Base-by-base conservation (phyloP, 2,113 vertebrate species). In the Dascyllus trimaculatus region DNA sequence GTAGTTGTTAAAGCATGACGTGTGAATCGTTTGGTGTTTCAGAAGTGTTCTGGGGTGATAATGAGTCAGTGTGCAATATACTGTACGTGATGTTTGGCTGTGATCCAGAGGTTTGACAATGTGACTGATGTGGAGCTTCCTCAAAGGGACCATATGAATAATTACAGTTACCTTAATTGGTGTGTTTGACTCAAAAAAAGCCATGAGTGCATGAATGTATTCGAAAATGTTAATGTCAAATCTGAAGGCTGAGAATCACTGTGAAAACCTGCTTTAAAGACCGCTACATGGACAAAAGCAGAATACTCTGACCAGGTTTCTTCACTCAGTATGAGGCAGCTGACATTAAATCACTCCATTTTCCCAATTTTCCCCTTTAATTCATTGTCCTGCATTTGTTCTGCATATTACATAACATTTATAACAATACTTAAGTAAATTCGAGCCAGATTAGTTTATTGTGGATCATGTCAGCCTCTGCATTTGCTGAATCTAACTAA, bases 171-270 rank as follows among this genome's bases (percentile, higher is more conserved):
- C 11, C 32, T 66, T 66, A 6, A 38, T 56, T 25, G 25, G 8
- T 43, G 57, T 61, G 17, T 61, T 13, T 43, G 8, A 60, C 9
- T 43, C 13, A 13, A 29, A 35, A n/a, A 21, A 63, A 5, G 59
- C 43, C 24, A 35, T 51, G 68, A 22, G 54, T 71, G 54, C 61
- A 71, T 29, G 73, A 56, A 77, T 71, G 67, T 71, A 54, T 77
- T 71, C 66, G 2, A 38, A 52, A 56, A 48, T 35, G 52, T 17
- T 56, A n/a, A n/a, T 26, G 10, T 22, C 4, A 49, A 22, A 22
- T 53, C 21, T 24, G 9, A 53, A 53, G 17, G 17, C 48, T 51
- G 48, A 21, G 52, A 54, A 53, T 53, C 52, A 24, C 52, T 53
- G 21, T 53, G 21, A 53, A 53, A 54, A 54, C 24, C 52, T 51